Evolutionary conservation across 2,888 invertebrate genomes (phyloP).

Genomic region (Portevinia maculata): DNA sequence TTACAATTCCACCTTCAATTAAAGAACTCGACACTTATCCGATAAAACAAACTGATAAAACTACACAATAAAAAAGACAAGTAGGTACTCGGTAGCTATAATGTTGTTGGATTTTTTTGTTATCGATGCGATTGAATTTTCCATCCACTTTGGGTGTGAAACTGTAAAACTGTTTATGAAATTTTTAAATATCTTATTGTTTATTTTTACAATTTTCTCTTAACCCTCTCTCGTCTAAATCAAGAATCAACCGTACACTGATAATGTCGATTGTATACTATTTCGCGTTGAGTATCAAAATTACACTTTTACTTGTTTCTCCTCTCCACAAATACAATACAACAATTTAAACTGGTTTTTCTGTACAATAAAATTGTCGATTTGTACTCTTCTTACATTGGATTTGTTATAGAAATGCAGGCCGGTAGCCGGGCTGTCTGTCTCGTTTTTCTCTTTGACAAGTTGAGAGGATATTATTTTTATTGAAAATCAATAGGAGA

Average conservation of each 20-base stretch:
- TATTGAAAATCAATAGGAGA: slow-evolving; percentile 66
- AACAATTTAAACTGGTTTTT: slow-evolving; percentile 66
- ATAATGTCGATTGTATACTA: slow-evolving; percentile 47
- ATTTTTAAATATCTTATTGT: slow-evolving; percentile 2
- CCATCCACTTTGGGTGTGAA: background rate
- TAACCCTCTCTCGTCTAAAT: background rate
- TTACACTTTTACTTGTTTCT: slow-evolving; percentile 47
- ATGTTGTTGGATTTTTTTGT: slow-evolving; percentile 5
- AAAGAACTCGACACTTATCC: slow-evolving; percentile 9
- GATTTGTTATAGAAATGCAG: background rate
- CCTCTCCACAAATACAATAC: slow-evolving; percentile 52
- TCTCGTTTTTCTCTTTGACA: slow-evolving; percentile 41
- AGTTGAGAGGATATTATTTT: slow-evolving; percentile 8
- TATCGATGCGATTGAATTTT: slow-evolving; percentile 4
- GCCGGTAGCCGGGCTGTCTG: too few species aligned
- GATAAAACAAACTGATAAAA: background rate
- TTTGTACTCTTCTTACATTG: slow-evolving; percentile 42
- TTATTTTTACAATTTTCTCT: slow-evolving; percentile 19
- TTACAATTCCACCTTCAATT: slow-evolving; percentile 26
- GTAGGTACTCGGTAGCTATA: background rate
- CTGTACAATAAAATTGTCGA: slow-evolving; percentile 40
- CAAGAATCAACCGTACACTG: slow-evolving; percentile 26
- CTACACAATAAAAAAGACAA: background rate
- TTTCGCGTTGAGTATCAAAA: slow-evolving; percentile 10
- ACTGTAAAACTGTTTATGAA: slow-evolving; percentile 35